Conservation (phyloP, 2,797 vertebrate species). For the Decapterus maruadsi region DNA sequence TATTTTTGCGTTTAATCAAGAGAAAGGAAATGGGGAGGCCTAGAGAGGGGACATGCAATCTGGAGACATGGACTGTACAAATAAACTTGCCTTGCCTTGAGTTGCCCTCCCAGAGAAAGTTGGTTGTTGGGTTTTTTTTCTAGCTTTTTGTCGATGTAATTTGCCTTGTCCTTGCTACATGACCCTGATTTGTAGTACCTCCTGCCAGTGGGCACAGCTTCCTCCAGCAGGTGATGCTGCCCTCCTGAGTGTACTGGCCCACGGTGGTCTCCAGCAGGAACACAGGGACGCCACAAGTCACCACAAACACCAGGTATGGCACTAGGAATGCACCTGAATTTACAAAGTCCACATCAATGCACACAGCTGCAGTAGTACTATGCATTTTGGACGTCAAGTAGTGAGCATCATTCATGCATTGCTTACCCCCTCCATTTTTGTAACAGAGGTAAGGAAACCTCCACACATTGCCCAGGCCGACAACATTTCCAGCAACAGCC, state of each 20-base stretch:
- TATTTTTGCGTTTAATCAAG: too few species aligned
- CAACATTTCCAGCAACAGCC: constrained; percentile 81
- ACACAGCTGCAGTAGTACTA: constrained; percentile 61
- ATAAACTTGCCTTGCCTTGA: too few species aligned
- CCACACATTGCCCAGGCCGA: constrained; percentile 85
- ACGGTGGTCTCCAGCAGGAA: constrained; percentile 83
- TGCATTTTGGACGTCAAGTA: background rate
- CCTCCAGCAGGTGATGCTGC: constrained; percentile 83
- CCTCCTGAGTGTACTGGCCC: constrained; percentile 85
- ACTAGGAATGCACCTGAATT: constrained; percentile 84
- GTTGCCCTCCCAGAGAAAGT: too few species aligned
- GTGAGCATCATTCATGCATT: constrained; percentile 7
- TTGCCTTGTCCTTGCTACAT: background rate
- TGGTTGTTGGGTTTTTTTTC: too few species aligned
- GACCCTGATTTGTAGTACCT: constrained; percentile 59
- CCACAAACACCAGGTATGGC: constrained; percentile 83
- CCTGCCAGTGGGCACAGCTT: constrained; percentile 82
- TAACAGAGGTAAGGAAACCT: constrained; percentile 87
- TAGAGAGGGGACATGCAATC: too few species aligned
- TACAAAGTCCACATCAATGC: background rate
- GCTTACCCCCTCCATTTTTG: constrained; percentile 86
- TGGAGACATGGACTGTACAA: too few species aligned
- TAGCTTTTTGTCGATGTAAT: background rate
- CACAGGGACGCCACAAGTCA: constrained; percentile 81
- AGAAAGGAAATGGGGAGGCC: too few species aligned